These are phyloP conservation scores for Lypha dubia DNA, from an alignment of 2,888 invertebrate species.

Conservation along the genomic window DNA sequence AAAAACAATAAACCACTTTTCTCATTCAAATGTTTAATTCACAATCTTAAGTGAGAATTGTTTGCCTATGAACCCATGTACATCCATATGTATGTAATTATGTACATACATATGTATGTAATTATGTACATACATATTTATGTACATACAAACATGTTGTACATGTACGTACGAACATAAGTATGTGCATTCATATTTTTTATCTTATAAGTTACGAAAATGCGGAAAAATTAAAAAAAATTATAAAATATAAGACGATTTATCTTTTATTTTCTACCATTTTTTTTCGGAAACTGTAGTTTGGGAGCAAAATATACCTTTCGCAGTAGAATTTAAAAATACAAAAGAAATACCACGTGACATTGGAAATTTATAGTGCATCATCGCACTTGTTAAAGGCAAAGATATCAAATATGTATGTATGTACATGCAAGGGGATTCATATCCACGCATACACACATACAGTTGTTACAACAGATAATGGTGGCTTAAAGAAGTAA, in stretches of 20 bases:
- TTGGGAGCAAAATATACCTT: constrained; percentile 43
- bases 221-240: not conserved
- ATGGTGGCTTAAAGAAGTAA: no score
- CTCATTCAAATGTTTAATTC: not conserved
- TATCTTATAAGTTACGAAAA: constrained; percentile 30
- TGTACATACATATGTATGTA: not conserved
- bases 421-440: not conserved
- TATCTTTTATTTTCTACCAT: not conserved
- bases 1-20: not conserved
- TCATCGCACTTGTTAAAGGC: constrained; percentile 63
- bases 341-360: constrained; percentile 62
- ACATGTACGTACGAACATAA: not conserved
- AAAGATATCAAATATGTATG: constrained; percentile 8
- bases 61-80: not conserved
- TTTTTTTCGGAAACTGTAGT: constrained; percentile 30
- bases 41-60: not conserved
- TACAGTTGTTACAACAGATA: constrained; percentile 2
- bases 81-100: not conserved
- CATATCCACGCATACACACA: not conserved
- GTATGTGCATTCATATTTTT: not conserved
- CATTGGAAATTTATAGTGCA: constrained; percentile 65
- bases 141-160: not conserved
- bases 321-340: constrained; percentile 49
- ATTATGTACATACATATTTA: not conserved
- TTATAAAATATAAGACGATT: constrained; percentile 43